Conservation (phyloP, 2,888 invertebrate genomes). For the Zelleria hepariella region DNA sequence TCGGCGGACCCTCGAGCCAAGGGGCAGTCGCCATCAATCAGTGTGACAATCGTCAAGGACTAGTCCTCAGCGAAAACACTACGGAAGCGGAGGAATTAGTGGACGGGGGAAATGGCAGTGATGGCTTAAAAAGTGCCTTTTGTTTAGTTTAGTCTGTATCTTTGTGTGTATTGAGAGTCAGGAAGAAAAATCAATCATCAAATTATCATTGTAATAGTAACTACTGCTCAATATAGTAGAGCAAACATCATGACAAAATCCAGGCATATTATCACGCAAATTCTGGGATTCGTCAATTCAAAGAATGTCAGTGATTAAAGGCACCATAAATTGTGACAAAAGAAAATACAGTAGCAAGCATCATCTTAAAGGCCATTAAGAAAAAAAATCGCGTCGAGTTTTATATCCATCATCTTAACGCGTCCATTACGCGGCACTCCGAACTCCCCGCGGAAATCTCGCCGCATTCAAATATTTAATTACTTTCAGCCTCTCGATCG, state of each 20-base stretch:
- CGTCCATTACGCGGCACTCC: slow-evolving; percentile 54
- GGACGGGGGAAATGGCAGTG: background rate
- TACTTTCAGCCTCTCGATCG: slow-evolving; percentile 65
- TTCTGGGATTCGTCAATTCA: too few species aligned
- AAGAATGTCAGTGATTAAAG: background rate
- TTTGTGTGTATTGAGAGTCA: background rate
- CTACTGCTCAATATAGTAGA: too few species aligned
- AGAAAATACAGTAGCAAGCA: slow-evolving; percentile 38
- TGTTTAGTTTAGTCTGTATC: background rate
- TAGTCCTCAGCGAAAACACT: slow-evolving; percentile 2
- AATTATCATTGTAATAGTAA: too few species aligned
- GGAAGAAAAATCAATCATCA: too few species aligned
- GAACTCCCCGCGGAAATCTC: slow-evolving; percentile 66
- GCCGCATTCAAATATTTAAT: slow-evolving; percentile 72
- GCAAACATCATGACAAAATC: background rate
- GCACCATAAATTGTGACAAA: background rate
- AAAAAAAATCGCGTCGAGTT: slow-evolving; percentile 68
- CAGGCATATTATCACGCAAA: background rate
- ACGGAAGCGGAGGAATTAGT: background rate
- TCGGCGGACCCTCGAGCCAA: slow-evolving; percentile 23
- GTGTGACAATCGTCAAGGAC: background rate
- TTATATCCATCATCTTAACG: slow-evolving; percentile 67
- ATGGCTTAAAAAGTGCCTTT: background rate
- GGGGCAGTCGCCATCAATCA: slow-evolving; percentile 41
- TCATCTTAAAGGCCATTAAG: slow-evolving; percentile 50